Conservation (phyloP, 2,113 vertebrate species). For the Hirundichthys speculiger region DNA sequence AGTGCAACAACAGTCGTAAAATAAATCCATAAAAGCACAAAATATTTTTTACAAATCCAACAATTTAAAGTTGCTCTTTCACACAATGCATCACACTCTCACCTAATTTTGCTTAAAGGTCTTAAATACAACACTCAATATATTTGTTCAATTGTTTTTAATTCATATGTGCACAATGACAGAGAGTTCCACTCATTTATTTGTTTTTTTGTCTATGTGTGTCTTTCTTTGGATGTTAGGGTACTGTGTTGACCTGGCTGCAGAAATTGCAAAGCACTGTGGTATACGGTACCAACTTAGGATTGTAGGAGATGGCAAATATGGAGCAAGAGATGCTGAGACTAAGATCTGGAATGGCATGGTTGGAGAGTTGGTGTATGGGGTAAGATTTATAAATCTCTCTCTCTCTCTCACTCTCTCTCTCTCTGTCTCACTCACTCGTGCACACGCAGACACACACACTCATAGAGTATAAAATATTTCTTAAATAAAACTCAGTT, state of each 20-base stretch:
- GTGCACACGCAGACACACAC: no score
- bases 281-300: conserved; percentile 96
- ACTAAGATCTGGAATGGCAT: conserved; percentile 99
- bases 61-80: no score
- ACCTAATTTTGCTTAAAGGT: no score
- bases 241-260: conserved; percentile 95
- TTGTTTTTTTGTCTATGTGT: background rate
- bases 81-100: no score
- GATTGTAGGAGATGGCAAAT: conserved; percentile 97
- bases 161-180: no score
- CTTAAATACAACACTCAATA: no score
- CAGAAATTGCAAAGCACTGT: conserved; percentile 97
- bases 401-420: background rate
- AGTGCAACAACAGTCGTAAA: no score
- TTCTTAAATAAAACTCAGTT: no score
- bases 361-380: conserved; percentile 98
- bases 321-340: conserved; percentile 96
- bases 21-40: no score
- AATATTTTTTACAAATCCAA: no score
- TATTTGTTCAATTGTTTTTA: no score
- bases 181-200: background rate
- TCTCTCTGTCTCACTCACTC: background rate
- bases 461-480: no score
- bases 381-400: conserved; percentile 77
- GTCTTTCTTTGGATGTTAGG: conserved; percentile 82